phyloP scores from a whole-genome alignment of 2,888 invertebrate genomes.

The Hyppa rectilinea region DNA sequence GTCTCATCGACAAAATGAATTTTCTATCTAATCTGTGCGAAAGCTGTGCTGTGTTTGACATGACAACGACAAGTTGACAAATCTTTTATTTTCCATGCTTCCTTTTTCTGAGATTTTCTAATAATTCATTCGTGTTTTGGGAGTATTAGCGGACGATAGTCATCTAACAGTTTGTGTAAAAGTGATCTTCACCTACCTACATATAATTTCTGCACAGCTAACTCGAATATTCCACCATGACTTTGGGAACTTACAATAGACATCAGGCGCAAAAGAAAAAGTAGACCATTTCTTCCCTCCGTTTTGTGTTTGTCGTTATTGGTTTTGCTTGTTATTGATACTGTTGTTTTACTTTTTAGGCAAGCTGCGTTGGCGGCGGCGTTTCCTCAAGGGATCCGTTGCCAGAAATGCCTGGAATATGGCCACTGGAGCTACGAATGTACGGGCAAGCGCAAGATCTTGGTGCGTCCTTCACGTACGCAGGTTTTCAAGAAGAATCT shows the following conservation, averaged over 20 bases:
- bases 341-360: slow-evolving; percentile 74
- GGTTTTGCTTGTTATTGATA: slow-evolving; percentile 45
- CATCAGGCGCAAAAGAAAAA: slow-evolving; percentile 87
- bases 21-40: slow-evolving; percentile 49
- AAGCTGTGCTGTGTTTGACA: slow-evolving; percentile 64
- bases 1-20: slow-evolving; percentile 52
- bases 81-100: slow-evolving; percentile 68
- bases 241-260: slow-evolving; percentile 87
- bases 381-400: slow-evolving; percentile 94
- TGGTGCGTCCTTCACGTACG: slow-evolving; percentile 96
- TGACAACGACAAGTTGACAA: slow-evolving; percentile 68
- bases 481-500: slow-evolving; percentile 93
- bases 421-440: slow-evolving; percentile 99
- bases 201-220: slow-evolving; percentile 33
- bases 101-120: slow-evolving; percentile 63
- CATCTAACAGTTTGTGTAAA: slow-evolving; percentile 25
- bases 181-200: slow-evolving; percentile 62
- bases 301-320: slow-evolving; percentile 25
- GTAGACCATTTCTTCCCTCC: slow-evolving; percentile 70
- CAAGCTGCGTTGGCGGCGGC: slow-evolving; percentile 91
- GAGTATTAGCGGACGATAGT: slow-evolving; percentile 57
- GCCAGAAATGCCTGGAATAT: slow-evolving; percentile 97
- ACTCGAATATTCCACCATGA: slow-evolving; percentile 76
- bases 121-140: slow-evolving; percentile 70
- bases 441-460: slow-evolving; percentile 96